Conservation (phyloP, 2,888 invertebrate species). For the Dasysyrphus tricinctus region DNA sequence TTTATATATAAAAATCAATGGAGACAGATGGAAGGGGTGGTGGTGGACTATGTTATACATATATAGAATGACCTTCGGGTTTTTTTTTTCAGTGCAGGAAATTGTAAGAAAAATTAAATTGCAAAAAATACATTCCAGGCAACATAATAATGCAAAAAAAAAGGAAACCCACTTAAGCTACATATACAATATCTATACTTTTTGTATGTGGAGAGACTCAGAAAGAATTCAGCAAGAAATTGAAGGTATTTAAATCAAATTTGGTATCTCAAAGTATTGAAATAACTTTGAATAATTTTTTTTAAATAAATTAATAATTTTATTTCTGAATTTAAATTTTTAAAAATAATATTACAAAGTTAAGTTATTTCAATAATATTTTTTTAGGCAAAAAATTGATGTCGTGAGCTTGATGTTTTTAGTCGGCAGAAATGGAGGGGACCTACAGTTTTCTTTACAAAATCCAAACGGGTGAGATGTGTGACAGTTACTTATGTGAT, state of each 20-base stretch:
- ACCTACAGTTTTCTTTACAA: too few relatives aligned
- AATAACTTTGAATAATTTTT: not conserved
- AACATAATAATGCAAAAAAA: conserved; percentile 8
- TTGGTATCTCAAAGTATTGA: not conserved
- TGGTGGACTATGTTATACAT: not conserved
- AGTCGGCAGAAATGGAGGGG: too few relatives aligned
- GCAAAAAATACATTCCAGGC: conserved; percentile 1
- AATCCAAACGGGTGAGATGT: too few relatives aligned
- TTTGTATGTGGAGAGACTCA: not conserved
- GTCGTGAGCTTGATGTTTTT: too few relatives aligned
- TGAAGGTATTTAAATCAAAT: not conserved
- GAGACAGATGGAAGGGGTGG: not conserved
- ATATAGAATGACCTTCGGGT: not conserved
- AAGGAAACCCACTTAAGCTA: not conserved
- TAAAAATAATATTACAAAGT: too few relatives aligned
- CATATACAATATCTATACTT: too few relatives aligned
- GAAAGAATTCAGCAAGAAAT: not conserved
- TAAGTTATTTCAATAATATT: too few relatives aligned
- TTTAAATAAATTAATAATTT: too few relatives aligned
- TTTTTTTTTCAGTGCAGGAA: not conserved
- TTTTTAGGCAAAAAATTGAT: too few relatives aligned
- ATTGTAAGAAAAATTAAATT: not conserved
- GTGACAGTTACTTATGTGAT: too few relatives aligned
- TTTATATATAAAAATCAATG: not conserved
- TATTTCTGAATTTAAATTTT: too few relatives aligned